These are phyloP conservation scores for Geotrupes spiniger DNA, from an alignment of 2,888 invertebrate species.

Conservation along the genomic window DNA sequence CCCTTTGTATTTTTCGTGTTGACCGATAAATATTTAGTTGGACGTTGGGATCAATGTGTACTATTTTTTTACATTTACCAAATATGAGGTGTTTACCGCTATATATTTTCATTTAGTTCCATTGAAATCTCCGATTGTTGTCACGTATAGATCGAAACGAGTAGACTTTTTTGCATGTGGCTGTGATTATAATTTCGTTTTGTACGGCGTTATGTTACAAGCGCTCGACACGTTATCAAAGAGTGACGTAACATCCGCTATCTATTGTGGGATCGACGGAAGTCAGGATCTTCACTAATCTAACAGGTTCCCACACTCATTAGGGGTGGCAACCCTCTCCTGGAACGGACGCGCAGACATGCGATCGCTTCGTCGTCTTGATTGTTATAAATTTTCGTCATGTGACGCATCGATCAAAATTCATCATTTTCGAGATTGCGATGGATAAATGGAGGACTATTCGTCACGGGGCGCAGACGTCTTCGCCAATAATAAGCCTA, in stretches of 20 bases:
- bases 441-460: too few species aligned
- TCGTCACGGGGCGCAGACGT: too few species aligned
- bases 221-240: background rate
- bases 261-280: conserved; percentile 38
- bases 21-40: conserved; percentile 34
- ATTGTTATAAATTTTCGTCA: too few species aligned
- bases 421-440: too few species aligned
- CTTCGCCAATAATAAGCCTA: too few species aligned
- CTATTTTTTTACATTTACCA: background rate
- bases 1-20: conserved; percentile 35
- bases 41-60: conserved; percentile 10
- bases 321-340: conserved; percentile 33
- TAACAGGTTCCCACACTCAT: conserved; percentile 45
- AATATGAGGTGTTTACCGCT: background rate
- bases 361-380: conserved; percentile 22
- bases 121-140: background rate
- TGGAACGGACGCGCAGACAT: conserved; percentile 4
- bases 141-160: background rate
- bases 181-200: too few species aligned
- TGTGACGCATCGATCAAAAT: too few species aligned
- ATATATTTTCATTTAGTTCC: background rate
- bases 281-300: conserved; percentile 44
- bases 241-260: conserved; percentile 26
- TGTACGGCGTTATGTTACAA: too few species aligned
- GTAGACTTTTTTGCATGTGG: too few species aligned